Percentiles rank a stretch among this genome's conserved stretches.
phyloP scores from a whole-genome alignment of 2,888 invertebrate species.

The Proisotoma minuta region DNA sequence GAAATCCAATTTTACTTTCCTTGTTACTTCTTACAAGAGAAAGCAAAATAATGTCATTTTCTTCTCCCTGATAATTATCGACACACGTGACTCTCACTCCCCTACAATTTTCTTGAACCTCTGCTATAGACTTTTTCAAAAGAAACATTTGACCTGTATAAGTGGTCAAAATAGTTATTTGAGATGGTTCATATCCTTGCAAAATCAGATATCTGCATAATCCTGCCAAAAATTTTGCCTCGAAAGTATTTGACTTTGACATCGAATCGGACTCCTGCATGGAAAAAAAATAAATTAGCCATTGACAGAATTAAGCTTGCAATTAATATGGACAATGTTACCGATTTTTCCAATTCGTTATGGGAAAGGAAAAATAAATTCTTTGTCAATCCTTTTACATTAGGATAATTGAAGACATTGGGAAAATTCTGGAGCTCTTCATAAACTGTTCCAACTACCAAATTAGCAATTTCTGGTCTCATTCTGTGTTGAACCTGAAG shows the following conservation, averaged over 20 bases:
- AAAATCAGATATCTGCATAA: conserved; percentile 61
- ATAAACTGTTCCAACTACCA: conserved; percentile 65
- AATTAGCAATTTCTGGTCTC: conserved; percentile 62
- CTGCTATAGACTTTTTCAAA: conserved; percentile 54
- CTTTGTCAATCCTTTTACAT: conserved; percentile 59
- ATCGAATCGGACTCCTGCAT: conserved; percentile 54
- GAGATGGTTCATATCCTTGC: conserved; percentile 58
- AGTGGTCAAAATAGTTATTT: conserved; percentile 69
- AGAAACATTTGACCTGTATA: conserved; percentile 67
- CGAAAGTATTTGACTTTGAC: conserved; percentile 62
- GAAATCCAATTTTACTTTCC: conserved; percentile 65
- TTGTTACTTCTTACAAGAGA: conserved; percentile 72
- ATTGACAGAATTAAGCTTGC: conserved; percentile 6
- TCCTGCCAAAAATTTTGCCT: conserved; percentile 61
- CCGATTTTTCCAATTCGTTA: conserved; percentile 57
- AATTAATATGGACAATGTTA: conserved; percentile 47
- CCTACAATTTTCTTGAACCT: conserved; percentile 49
- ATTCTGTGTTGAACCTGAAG: conserved; percentile 70
- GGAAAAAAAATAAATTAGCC: background rate
- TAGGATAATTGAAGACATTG: conserved; percentile 57
- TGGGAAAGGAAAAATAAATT: conserved; percentile 68
- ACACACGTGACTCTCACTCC: conserved; percentile 63
- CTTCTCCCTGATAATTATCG: conserved; percentile 78
- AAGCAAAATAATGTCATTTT: conserved; percentile 70
- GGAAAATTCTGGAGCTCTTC: conserved; percentile 59